A percentile compares a stretch with the other conserved stretches of the same genome.
phyloP scores from a whole-genome alignment of 1,140 invertebrate genomes.

The Coelopa frigida region DNA sequence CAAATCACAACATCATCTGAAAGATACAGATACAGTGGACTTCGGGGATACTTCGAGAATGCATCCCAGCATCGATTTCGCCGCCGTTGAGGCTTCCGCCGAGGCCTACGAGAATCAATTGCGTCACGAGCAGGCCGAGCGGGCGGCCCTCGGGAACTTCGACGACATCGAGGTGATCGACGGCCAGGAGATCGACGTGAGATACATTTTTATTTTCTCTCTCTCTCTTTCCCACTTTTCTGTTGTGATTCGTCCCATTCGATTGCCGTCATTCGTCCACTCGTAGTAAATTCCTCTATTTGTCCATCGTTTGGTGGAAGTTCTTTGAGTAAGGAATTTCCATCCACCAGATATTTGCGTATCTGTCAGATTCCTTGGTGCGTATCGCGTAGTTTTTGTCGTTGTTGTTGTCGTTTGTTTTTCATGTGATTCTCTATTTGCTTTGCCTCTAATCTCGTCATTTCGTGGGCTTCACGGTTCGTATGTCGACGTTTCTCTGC shows the following conservation, averaged over 20 bases:
- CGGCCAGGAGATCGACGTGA: conserved; percentile 27
- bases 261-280: too few relatives aligned
- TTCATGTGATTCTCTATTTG: too few relatives aligned
- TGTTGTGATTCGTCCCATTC: not conserved
- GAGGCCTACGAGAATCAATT: conserved; percentile 19
- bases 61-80: conserved; percentile 29
- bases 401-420: not conserved
- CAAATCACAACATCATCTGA: too few relatives aligned
- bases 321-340: too few relatives aligned
- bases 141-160: conserved; percentile 6
- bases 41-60: too few relatives aligned
- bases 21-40: not conserved
- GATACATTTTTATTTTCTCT: conserved; percentile 1
- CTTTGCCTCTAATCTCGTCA: too few relatives aligned
- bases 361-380: too few relatives aligned
- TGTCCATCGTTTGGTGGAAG: not conserved
- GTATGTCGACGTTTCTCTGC: too few relatives aligned
- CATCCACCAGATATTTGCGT: too few relatives aligned
- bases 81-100: conserved; percentile 28
- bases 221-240: not conserved
- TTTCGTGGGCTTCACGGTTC: too few relatives aligned
- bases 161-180: conserved; percentile 29
- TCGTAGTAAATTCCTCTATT: not conserved
- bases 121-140: not conserved
- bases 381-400: too few relatives aligned